These are phyloP conservation scores for Epinotia nisella DNA, from an alignment of 2,888 invertebrate genomes.

Conservation along the genomic window DNA sequence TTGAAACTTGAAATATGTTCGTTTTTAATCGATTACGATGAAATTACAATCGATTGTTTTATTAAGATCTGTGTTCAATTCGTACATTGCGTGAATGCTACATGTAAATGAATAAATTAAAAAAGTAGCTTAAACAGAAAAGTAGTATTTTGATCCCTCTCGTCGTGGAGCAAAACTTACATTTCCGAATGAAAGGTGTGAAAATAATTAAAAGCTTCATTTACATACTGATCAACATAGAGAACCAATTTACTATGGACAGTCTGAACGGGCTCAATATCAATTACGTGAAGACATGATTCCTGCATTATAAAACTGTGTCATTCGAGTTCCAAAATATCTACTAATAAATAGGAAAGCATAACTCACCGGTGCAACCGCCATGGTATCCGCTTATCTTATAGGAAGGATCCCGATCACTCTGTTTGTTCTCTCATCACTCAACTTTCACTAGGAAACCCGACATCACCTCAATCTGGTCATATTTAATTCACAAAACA, in stretches of 20 bases:
- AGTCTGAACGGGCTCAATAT: constrained; percentile 13
- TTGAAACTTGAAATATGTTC: too few relatives aligned
- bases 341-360: constrained; percentile 44
- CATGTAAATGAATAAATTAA: too few relatives aligned
- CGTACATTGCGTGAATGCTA: too few relatives aligned
- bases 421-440: constrained; percentile 78
- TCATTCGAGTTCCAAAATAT: background rate
- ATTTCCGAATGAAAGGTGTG: too few relatives aligned
- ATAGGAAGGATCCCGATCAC: constrained; percentile 67
- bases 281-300: constrained; percentile 16
- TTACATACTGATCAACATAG: constrained; percentile 19
- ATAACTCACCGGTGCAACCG: constrained; percentile 69
- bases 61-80: too few relatives aligned
- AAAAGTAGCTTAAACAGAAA: too few relatives aligned
- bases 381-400: constrained; percentile 72
- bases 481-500: constrained; percentile 63
- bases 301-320: background rate
- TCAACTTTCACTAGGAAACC: constrained; percentile 69
- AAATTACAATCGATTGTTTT: too few relatives aligned
- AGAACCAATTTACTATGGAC: constrained; percentile 9
- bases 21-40: too few relatives aligned
- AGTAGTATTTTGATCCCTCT: too few relatives aligned
- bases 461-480: constrained; percentile 63
- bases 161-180: too few relatives aligned
- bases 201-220: constrained; percentile 34